Evolutionary conservation across 2,113 vertebrate genomes (phyloP).

Genomic region (Pardalotus punctatus): DNA sequence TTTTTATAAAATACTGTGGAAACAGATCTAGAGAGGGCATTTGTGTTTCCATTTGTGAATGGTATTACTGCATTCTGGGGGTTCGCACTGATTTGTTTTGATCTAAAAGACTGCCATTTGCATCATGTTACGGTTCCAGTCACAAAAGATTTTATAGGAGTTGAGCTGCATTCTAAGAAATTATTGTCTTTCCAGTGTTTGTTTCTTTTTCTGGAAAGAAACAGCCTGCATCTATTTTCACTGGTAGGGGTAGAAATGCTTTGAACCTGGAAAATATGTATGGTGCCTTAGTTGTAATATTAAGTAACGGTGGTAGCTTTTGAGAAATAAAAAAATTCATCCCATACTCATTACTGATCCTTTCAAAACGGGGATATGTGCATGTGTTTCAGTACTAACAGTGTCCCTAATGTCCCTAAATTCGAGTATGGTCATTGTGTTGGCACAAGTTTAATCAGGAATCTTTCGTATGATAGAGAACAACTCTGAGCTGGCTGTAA

Average conservation of each 20-base stretch:
- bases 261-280: neutral
- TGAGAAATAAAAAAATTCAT: neutral
- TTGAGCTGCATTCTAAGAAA: constrained; percentile 22
- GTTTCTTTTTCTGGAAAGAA: neutral
- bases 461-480: neutral
- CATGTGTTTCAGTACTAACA: neutral
- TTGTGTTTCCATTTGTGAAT: constrained; percentile 33
- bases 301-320: neutral
- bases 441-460: neutral
- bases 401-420: neutral
- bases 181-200: neutral
- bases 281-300: neutral
- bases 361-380: neutral
- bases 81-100: constrained; percentile 53
- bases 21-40: constrained; percentile 35
- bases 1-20: constrained; percentile 22
- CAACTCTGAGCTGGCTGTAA: neutral
- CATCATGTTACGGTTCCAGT: constrained; percentile 3
- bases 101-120: constrained; percentile 51
- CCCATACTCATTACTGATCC: neutral
- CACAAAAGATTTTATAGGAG: constrained; percentile 23
- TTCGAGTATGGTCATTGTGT: neutral
- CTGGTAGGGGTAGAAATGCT: neutral
- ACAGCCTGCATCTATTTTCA: constrained; percentile 15
- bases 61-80: constrained; percentile 16